Evolutionary conservation across 1,140 invertebrate genomes (phyloP), one percentile per base, ranked within the genome.

Genomic region (Berghia stephanieae): DNA sequence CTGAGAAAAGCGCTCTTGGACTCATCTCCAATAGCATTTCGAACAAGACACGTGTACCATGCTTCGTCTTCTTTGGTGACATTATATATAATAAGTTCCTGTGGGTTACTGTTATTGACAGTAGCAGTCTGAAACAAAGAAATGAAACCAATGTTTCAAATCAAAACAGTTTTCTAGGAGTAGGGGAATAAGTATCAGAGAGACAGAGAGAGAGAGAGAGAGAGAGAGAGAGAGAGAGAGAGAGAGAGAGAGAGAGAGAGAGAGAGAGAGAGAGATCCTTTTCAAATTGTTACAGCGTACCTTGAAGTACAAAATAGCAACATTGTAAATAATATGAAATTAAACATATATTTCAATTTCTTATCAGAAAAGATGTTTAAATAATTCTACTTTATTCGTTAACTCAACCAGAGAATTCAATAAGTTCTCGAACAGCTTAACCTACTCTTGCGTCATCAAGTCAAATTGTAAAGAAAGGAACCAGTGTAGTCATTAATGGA

Each of bases 21-120:
- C 0, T 93, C 93, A 38, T 91, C 91, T 0, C 97, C 97, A 18
- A 97, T 90, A 49, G 92, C 92, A 86, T 96, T 98, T 3, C 93
- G 92, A 0, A 95, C 96, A 5, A 97, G 91, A 86, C 97, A 99
- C 0, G 95, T 94, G 86, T 98, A 98, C 95, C 95, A 97, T 1
- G 96, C 96, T 87, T 96, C 94, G 83, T 97, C 94, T 44, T 94
- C 93, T 76, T 94, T 91, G 0, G 95, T 96, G 0, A 98, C 94
- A 86, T 98, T 98, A 63, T 91, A 90, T 27, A 98, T 85, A 8
- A 92, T 91, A 10, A 97, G 88, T 18, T 93, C 87, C 88, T 96
- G 93, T 0, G 93, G 92, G 81, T 93, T 87, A 3, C 81, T 85
- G 27, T 81, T 79, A 63, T 86, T 81, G 49, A 84, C 79, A 38